Evolutionary conservation across 2,113 vertebrate genomes (phyloP), one percentile per base, ranked within the genome.

Genomic region (Hepsetus odoe): DNA sequence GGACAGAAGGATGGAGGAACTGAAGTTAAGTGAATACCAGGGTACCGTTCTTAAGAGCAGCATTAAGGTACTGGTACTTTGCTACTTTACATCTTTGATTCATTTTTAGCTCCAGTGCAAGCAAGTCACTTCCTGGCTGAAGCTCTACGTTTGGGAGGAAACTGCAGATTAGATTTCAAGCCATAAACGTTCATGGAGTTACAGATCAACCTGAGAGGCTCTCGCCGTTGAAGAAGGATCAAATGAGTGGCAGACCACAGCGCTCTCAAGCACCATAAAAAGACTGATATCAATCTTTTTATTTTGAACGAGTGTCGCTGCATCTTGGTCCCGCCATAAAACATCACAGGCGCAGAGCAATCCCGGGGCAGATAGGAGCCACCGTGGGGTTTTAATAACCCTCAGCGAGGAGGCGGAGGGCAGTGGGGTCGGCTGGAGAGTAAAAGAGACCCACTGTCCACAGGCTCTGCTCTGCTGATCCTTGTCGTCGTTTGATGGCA

Each of bases 401-500:
- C 84, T 84, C 32, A 13, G 77, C 30, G 22, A 76, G 69, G 82
- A 87, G 79, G 80, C 65, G 82, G 76, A 76, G 77, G 77, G 33
- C 76, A 70, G 35, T 30, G 65, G 28, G 72, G 46, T 67, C 58
- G 56, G 7, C 76, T 65, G 81, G 26, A 82, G 83, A 51, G 61
- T 68, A 64, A 75, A 70, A 61, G 20, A 72, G 61, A 53, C 56
- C 33, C 92, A 91, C 90, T 92, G 85, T 91, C 72, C 66, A 65
- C 79, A 69, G 86, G 89, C 86, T 90, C 87, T 90, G 91, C 90
- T 93, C 92, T 84, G 88, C 83, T 92, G 91, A 91, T 89, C 88
- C 88, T 89, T 90, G 88, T 90, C 90, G 90, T 90, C 82, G 71
- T 91, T 90, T 93, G 91, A 92, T 90, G 91, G 89, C 87, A 91